Evolutionary conservation across 2,888 invertebrate species (phyloP).

Genomic region (Caenorhabditis afra): DNA sequence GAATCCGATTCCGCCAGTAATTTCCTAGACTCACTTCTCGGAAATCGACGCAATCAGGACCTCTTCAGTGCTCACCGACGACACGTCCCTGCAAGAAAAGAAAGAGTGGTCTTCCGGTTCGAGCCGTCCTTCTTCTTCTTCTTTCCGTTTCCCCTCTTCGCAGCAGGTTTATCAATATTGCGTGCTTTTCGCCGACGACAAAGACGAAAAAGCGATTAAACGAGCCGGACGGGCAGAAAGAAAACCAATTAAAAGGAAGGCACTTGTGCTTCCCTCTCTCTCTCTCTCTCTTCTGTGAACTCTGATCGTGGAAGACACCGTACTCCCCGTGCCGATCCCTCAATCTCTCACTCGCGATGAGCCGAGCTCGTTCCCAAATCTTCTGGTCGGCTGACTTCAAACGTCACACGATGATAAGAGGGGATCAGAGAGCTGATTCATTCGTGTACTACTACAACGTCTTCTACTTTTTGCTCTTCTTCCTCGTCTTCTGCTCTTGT

Average conservation of each 20-base stretch:
- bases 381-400: not conserved
- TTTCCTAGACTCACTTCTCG: constrained; percentile 60
- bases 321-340: not conserved
- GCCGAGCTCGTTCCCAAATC: no score
- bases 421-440: constrained; percentile 4
- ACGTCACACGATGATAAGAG: not conserved
- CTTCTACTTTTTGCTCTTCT: constrained; percentile 33
- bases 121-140: not conserved
- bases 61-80: constrained; percentile 57
- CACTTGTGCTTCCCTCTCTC: not conserved
- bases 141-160: not conserved
- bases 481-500: no score
- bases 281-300: constrained; percentile 6
- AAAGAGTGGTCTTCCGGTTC: not conserved
- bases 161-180: constrained; percentile 7
- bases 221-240: not conserved
- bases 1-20: no score
- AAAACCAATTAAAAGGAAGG: constrained; percentile 17
- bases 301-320: not conserved
- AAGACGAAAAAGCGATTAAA: constrained; percentile 29
- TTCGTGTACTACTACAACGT: not conserved
- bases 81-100: constrained; percentile 47
- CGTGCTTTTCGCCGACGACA: not conserved
- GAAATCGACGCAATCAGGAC: constrained; percentile 59
- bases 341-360: no score